Evolutionary conservation across 2,888 invertebrate species (phyloP).

Genomic region (Scaptodrosophila latifasciaeformis): DNA sequence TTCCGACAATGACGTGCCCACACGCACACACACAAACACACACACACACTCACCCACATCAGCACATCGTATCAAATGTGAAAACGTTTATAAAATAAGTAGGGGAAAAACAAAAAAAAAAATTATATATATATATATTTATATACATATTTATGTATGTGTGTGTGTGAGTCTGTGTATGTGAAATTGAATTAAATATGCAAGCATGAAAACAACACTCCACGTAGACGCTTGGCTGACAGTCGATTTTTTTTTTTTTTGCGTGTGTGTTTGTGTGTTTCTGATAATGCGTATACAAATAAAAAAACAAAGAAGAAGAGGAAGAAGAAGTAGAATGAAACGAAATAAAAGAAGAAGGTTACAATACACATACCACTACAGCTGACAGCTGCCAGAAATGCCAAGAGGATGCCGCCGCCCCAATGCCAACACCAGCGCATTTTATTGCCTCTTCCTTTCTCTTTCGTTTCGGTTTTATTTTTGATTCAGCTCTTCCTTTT

Average conservation of each 20-base stretch:
- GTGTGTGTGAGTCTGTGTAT: slow-evolving; percentile 40
- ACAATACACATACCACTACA: slow-evolving; percentile 46
- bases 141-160: too few relatives aligned
- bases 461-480: too few relatives aligned
- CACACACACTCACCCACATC: neutral
- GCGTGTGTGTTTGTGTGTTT: too few relatives aligned
- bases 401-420: slow-evolving; percentile 45
- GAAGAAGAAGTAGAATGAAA: neutral
- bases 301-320: slow-evolving; percentile 17
- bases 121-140: too few relatives aligned
- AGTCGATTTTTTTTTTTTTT: too few relatives aligned
- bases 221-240: too few relatives aligned
- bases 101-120: neutral
- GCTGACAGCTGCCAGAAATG: slow-evolving; percentile 67
- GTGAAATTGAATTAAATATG: slow-evolving; percentile 67
- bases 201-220: slow-evolving; percentile 43
- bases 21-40: neutral
- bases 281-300: too few relatives aligned
- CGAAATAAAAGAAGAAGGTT: too few relatives aligned
- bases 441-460: slow-evolving; percentile 57
- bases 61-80: neutral
- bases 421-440: slow-evolving; percentile 49
- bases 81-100: neutral
- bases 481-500: too few relatives aligned
- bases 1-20: slow-evolving; percentile 50